Evolutionary conservation across 1,140 invertebrate genomes (phyloP), one percentile per base, ranked within the genome.

Genomic region (Yoshiicerus persimilis): DNA sequence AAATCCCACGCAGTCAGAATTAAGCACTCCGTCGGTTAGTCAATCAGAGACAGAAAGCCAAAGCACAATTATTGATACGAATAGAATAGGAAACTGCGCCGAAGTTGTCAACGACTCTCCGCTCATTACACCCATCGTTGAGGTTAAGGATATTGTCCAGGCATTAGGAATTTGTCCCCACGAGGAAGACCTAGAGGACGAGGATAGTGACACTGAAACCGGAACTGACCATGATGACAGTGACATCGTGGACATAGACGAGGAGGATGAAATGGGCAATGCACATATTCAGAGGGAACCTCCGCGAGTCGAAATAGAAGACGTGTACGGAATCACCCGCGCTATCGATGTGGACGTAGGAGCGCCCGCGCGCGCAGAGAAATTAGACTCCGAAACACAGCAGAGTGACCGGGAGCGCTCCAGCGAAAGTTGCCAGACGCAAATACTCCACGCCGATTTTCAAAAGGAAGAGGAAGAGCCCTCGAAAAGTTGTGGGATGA

Each of bases 261-360:
- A 89, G 16, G 89, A 89, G 4, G 64, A 41, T 75, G 66, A 70
- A 10, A 27, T 13, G 16, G 66, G 30, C 34, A 39, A 77, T 16
- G 41, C 2, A 10, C 23, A 2, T 20, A 87, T 16, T 13, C n/a
- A 77, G 27, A 70, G 47, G n/a, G 38, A 86, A 87, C 84, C 91
- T 91, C 95, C 95, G 0, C 92, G 95, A 87, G 92, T 95, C 0
- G 95, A 95, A 92, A 94, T 95, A 2, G 94, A 95, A 91, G 94
- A 96, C 87, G 95, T 94, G 88, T 93, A 93, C 87, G 95, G 95
- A 3, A 94, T 95, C 4, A 88, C 88, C 9, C 34, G 88, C 13
- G 4, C 70, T 62, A 90, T 95, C 0, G 94, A 95, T 92, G 93
- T 47, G 25, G 83, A 84, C 23, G 39, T 27, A 5, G 23, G 23